Evolutionary conservation across 2,888 invertebrate species (phyloP), one percentile per base, ranked within the genome.

Genomic region (Toxonevra muliebris): DNA sequence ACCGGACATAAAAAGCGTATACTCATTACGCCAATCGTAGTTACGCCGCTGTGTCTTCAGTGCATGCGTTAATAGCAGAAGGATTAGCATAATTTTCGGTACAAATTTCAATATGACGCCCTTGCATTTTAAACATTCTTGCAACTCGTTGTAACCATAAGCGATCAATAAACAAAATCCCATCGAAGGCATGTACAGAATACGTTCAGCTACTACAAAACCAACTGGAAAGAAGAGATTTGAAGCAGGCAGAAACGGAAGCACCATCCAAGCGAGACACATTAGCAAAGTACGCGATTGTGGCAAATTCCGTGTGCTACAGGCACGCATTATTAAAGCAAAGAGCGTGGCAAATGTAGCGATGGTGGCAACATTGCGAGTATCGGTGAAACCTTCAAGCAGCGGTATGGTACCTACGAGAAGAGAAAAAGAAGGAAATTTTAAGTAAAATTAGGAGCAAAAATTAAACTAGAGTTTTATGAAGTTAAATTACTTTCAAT

Each of bases 151-250:
- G 91, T 91, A 95, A 45, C 96, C 96, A 79, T 94, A 94, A 2
- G 95, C 96, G 2, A 97, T 89, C 20, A 98, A 87, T 84, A 98
- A 89, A 81, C 97, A 97, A 88, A 95, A 97, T 62, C 98, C 98
- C 96, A 98, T 97, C 13, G 97, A 97, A 0, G 98, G 98, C 88
- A 96, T 95, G 86, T 98, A 98, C 5, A 98, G 89, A 57, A 98
- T 93, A 74, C 97, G 88, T 86, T 98, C 98, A 1, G 98, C 98
- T 42, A 98, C 93, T 71, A 98, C 98, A 86, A 98, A 98, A 1
- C 98, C 98, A 62, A 98, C 98, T 0, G 97, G 96, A 87, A 98
- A 98, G 87, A 98, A 97, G 60, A 98, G 88, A 88, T 98, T 98
- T 62, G 97, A 97, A 0, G 98, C 97, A 64, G 97, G 98, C 72